phyloP scores from a whole-genome alignment of 2,797 vertebrate species.

The Schizopygopsis pylzovi region DNA sequence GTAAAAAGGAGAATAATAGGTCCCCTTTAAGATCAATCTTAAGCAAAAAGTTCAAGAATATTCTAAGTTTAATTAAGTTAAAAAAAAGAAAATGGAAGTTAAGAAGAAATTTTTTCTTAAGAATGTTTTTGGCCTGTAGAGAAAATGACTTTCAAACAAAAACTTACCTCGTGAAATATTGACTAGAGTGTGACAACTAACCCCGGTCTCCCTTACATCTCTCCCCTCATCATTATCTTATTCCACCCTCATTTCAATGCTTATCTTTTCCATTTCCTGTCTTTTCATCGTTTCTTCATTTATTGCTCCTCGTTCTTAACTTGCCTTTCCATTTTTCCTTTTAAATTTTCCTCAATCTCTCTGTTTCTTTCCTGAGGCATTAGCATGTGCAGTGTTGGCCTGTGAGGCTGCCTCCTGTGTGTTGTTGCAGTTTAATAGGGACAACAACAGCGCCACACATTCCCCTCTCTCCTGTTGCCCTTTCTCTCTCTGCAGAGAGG shows the following conservation, averaged over 20 bases:
- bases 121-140: background rate
- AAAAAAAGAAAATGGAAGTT: too few species aligned
- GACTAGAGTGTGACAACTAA: background rate
- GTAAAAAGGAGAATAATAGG: too few species aligned
- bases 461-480: conserved; percentile 20
- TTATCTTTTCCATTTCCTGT: conserved; percentile 29
- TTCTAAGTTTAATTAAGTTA: too few species aligned
- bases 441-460: conserved; percentile 3
- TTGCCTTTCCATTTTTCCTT: background rate
- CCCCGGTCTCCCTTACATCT: background rate
- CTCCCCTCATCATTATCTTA: too few species aligned
- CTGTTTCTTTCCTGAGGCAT: conserved; percentile 11
- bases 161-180: background rate
- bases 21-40: too few species aligned
- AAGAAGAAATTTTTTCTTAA: too few species aligned
- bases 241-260: conserved; percentile 8
- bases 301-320: background rate
- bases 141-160: background rate
- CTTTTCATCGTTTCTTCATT: background rate
- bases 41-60: too few species aligned
- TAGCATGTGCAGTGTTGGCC: conserved; percentile 40
- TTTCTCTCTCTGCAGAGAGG: conserved; percentile 41
- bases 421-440: conserved; percentile 50
- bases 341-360: conserved; percentile 9
- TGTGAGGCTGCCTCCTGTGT: conserved; percentile 17